phyloP scores from a whole-genome alignment of 2,113 vertebrate genomes.

The Takifugu bimaculatus region DNA sequence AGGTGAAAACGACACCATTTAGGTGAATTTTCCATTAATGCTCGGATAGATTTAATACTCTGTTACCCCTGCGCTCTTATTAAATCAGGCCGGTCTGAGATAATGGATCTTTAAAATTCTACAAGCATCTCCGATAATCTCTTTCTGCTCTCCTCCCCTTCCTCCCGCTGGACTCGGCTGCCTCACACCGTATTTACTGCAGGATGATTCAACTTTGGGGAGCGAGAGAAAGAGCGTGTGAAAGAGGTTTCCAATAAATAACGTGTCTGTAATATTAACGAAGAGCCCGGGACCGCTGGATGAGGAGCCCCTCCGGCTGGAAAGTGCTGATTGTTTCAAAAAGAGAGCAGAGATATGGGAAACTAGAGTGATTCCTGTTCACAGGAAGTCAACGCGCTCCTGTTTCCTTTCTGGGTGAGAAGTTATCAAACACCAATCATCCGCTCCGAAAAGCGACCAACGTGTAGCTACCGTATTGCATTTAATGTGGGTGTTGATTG shows the following conservation, averaged over 20 bases:
- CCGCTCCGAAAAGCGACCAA: conserved; percentile 22
- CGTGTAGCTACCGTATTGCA: conserved; percentile 62
- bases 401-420: too few species aligned
- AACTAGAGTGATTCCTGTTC: conserved; percentile 44
- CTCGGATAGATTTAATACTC: conserved; percentile 60
- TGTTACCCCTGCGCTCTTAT: conserved; percentile 56
- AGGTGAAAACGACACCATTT: conserved; percentile 55
- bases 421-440: too few species aligned
- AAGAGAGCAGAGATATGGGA: conserved; percentile 38
- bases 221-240: conserved; percentile 39
- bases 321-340: conserved; percentile 56
- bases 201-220: conserved; percentile 54
- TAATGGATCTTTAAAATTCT: conserved; percentile 74
- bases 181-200: conserved; percentile 54
- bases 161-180: conserved; percentile 44
- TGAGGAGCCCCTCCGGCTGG: conserved; percentile 28
- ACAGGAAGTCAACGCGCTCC: conserved; percentile 41
- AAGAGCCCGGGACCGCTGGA: conserved; percentile 16
- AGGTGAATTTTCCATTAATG: conserved; percentile 64
- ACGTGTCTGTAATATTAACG: conserved; percentile 60
- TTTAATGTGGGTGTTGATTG: conserved; percentile 72
- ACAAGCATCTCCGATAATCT: conserved; percentile 57
- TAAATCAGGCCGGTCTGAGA: conserved; percentile 68
- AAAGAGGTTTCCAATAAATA: conserved; percentile 62
- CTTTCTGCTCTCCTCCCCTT: conserved; percentile 29